A percentile compares a stretch with the other conserved stretches of the same genome.
These are phyloP conservation scores for Adelognathus sp. DNA, from an alignment of 2,888 invertebrate genomes.

Conservation along the genomic window DNA sequence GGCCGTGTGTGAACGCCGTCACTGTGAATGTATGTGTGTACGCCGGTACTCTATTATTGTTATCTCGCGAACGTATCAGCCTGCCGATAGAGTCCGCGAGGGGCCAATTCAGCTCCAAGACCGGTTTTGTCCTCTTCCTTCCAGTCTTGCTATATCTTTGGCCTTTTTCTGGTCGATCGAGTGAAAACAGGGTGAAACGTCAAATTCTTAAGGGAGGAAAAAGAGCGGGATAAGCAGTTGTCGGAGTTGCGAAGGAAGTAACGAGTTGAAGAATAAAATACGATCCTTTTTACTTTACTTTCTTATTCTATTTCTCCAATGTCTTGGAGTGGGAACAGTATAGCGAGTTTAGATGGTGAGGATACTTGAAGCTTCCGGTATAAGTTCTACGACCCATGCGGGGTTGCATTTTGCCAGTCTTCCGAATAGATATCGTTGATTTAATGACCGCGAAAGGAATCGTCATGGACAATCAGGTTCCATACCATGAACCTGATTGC, in stretches of 20 bases:
- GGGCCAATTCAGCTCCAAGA: constrained; percentile 57
- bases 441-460: too few relatives aligned
- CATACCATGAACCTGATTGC: too few relatives aligned
- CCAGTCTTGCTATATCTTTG: constrained; percentile 21
- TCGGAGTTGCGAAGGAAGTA: not conserved
- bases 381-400: too few relatives aligned
- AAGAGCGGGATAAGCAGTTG: constrained; percentile 7
- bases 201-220: not conserved
- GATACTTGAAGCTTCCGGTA: too few relatives aligned
- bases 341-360: too few relatives aligned
- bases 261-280: not conserved
- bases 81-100: constrained; percentile 18
- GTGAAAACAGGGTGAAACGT: not conserved
- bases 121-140: constrained; percentile 36
- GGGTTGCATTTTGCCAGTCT: too few relatives aligned
- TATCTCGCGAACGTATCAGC: constrained; percentile 58
- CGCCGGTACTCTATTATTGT: constrained; percentile 52
- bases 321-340: not conserved
- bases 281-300: not conserved
- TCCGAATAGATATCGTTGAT: too few relatives aligned
- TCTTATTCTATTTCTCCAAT: not conserved
- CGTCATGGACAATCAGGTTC: too few relatives aligned
- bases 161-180: not conserved
- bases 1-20: too few relatives aligned
- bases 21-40: not conserved